phyloP scores from a whole-genome alignment of 2,113 vertebrate genomes.

The Calidris pugnax region DNA sequence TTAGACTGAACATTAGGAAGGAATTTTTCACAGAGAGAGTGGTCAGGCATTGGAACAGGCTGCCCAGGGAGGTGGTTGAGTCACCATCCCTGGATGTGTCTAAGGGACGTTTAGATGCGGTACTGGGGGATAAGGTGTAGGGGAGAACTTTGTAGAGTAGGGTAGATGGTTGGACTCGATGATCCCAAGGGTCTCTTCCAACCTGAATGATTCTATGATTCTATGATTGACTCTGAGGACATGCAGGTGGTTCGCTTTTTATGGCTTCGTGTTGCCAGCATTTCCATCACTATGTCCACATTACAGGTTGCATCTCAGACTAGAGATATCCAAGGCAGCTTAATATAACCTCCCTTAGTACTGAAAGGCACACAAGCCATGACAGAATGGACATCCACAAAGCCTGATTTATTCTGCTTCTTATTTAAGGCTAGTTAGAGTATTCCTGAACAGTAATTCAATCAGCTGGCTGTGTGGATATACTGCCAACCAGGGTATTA shows the following conservation, averaged over 20 bases:
- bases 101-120: too few species aligned
- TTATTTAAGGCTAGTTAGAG: constrained; percentile 5
- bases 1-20: too few species aligned
- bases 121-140: too few species aligned
- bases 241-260: not conserved
- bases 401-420: not conserved
- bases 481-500: not conserved
- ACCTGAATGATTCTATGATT: too few species aligned
- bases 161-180: too few species aligned
- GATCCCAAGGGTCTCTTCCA: too few species aligned
- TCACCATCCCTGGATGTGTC: too few species aligned
- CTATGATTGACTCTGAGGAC: not conserved
- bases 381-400: not conserved
- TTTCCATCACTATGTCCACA: not conserved
- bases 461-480: not conserved
- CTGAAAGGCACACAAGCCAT: not conserved
- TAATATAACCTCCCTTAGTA: not conserved
- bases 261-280: not conserved
- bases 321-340: not conserved
- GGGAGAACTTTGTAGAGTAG: too few species aligned
- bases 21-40: too few species aligned
- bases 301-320: not conserved
- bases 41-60: too few species aligned
- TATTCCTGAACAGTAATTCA: constrained; percentile 10
- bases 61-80: too few species aligned